Evolutionary conservation across 1,140 invertebrate genomes (phyloP), one percentile per base, ranked within the genome.

Genomic region (Platyscapa corneri): DNA sequence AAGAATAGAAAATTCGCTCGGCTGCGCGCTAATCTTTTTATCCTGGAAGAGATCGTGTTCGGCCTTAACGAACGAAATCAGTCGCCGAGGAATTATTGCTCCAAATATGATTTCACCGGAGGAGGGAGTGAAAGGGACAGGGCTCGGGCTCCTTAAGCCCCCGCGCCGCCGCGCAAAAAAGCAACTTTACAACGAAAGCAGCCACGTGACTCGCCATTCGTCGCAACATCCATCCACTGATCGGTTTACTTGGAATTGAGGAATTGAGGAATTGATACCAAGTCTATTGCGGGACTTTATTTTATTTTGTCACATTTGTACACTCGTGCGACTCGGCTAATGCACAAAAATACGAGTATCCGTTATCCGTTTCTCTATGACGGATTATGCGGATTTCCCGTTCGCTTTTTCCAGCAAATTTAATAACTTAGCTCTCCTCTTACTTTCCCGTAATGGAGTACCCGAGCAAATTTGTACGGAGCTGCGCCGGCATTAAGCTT

Each of bases 201-300:
- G 5, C 42, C 72, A 20, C 42, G 56, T 27, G 72, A 46, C 12
- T 56, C 32, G 53, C 39, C 39, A 27, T 53, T 81, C 79, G 49
- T 74, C 49, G 34, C 49, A 27, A 18, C 0, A 77, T 76, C 8
- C 49, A 77, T 77, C n/a, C 46, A 56, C 49, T 87, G 88, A 89
- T 89, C 88, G 85, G 88, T 84, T 89, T 89, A 89, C 65, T 56
- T 56, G 85, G 30, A 82, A 82, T n/a, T n/a, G n/a, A n/a, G n/a
- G n/a, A n/a, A n/a, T n/a, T n/a, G n/a, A n/a, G n/a, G n/a, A n/a
- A n/a, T 74, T 74, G 81, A 82, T 82, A 60, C 67, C 8, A 16
- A n/a, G 30, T 27, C 46, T 56, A 53, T 39, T n/a, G 64, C 37
- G 37, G 46, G 75, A 34, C n/a, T n/a, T n/a, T 82, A 60, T 74